Percentiles rank a stretch among this genome's conserved stretches.
Evolutionary conservation across 2,888 invertebrate genomes (phyloP).

Genomic region (Euspilapteryx auroguttella): DNA sequence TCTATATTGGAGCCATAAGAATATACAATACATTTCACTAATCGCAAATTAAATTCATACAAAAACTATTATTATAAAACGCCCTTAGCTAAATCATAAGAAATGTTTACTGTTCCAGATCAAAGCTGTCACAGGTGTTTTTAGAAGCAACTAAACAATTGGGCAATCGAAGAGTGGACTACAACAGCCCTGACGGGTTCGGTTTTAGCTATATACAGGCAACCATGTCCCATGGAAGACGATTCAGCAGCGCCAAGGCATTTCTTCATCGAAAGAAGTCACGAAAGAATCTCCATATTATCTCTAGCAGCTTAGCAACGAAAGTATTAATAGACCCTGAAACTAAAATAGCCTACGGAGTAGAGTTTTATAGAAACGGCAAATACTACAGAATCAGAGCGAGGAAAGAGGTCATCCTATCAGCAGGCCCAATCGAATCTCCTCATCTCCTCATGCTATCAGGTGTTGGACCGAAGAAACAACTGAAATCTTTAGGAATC

Average conservation of each 20-base stretch:
- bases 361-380: slow-evolving; percentile 64
- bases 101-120: too few relatives aligned
- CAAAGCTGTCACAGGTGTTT: slow-evolving; percentile 45
- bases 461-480: slow-evolving; percentile 63
- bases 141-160: slow-evolving; percentile 65
- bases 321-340: slow-evolving; percentile 66
- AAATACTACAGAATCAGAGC: slow-evolving; percentile 53
- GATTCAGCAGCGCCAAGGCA: slow-evolving; percentile 68
- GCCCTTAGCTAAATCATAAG: too few relatives aligned
- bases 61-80: too few relatives aligned
- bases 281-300: slow-evolving; percentile 68
- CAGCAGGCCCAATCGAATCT: slow-evolving; percentile 85
- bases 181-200: slow-evolving; percentile 63
- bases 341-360: slow-evolving; percentile 68
- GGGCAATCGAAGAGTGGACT: slow-evolving; percentile 70
- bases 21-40: too few relatives aligned
- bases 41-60: too few relatives aligned
- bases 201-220: slow-evolving; percentile 71
- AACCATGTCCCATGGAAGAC: slow-evolving; percentile 57
- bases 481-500: slow-evolving; percentile 55
- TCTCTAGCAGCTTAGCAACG: slow-evolving; percentile 65
- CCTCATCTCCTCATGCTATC: slow-evolving; percentile 90
- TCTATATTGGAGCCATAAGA: too few relatives aligned
- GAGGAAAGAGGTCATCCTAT: slow-evolving; percentile 79
- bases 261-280: slow-evolving; percentile 63